Evolutionary conservation across 2,888 invertebrate species (phyloP), one percentile per base, ranked within the genome.

Genomic region (Sericinus montela): DNA sequence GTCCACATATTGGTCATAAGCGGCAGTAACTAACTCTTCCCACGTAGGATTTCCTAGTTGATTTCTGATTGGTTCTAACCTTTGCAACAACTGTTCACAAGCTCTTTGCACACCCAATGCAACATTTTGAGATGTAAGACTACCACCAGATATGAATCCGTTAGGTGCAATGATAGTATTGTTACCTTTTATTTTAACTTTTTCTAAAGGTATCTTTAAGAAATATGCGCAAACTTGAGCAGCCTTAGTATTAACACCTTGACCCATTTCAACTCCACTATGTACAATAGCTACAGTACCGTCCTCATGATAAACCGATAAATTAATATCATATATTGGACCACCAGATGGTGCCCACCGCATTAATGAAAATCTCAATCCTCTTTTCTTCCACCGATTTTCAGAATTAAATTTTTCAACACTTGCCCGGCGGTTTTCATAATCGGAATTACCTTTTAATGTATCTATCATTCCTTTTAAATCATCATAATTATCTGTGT

Each of bases 361-460:
- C 91, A 95, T 91, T 1, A 94, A 90, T 9, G 92, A 86, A 5
- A 95, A 65, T 10, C 92, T 83, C 1, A 94, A 74, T 0, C 94
- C 97, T 29, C 91, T 91, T 70, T 97, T 97, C 62, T 91, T 94
- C 96, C 96, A 97, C 19, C 79, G 60, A 76, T 96, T 95, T 43
- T 89, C 87, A 56, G 79, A 79, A 63, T 95, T 95, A 63, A 92
- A 94, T 5, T 77, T 67, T 11, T 88, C 78, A 1, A 93, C 59
- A 25, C 45, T 34, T 5, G 85, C 34, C 85, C 89, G 47, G 74
- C 72, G 56, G 85, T 90, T 8, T 0, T 87, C 72, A 53, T 82
- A 91, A 28, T 91, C 75, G 0, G 81, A 55, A 19, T 19, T 19
- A 5, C 2, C 19, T 19, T 78, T 74, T 41, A 91, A 55, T 16